These are phyloP conservation scores for Acrobasis suavella DNA, from an alignment of 2,888 invertebrate species.

Conservation along the genomic window DNA sequence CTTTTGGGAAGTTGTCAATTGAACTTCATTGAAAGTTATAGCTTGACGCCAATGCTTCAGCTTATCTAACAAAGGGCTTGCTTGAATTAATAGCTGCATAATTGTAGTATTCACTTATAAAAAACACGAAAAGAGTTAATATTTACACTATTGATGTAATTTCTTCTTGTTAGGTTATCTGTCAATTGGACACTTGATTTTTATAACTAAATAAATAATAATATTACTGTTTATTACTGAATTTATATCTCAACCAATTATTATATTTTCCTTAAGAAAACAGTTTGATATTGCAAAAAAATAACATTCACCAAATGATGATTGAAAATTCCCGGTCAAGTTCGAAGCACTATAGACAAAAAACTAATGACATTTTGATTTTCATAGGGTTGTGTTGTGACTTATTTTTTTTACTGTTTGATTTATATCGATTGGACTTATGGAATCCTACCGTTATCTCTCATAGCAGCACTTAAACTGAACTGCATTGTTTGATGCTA, in stretches of 20 bases:
- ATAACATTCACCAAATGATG: conserved; percentile 4
- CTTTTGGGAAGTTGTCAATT: conserved; percentile 87
- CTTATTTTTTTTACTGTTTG: neutral
- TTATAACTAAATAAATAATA: neutral
- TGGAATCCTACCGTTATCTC: too few relatives aligned
- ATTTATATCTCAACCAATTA: neutral
- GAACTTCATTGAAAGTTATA: conserved; percentile 72
- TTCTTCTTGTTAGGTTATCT: conserved; percentile 45
- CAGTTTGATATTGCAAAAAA: neutral
- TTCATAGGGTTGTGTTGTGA: neutral
- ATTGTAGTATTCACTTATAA: conserved; percentile 11
- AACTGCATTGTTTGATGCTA: too few relatives aligned
- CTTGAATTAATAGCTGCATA: conserved; percentile 81
- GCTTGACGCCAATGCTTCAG: conserved; percentile 77
- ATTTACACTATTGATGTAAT: conserved; percentile 28
- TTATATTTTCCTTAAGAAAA: neutral
- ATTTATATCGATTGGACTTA: neutral
- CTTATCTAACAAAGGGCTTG: conserved; percentile 79
- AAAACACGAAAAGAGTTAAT: conserved; percentile 11
- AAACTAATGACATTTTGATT: neutral
- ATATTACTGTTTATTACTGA: neutral
- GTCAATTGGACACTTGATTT: conserved; percentile 36
- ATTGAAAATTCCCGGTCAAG: conserved; percentile 22
- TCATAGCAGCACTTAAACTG: too few relatives aligned
- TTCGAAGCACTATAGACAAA: neutral